Percentiles rank a stretch among this genome's conserved stretches.
Evolutionary conservation across 1,140 invertebrate genomes (phyloP).

Genomic region (Papilio machaon): DNA sequence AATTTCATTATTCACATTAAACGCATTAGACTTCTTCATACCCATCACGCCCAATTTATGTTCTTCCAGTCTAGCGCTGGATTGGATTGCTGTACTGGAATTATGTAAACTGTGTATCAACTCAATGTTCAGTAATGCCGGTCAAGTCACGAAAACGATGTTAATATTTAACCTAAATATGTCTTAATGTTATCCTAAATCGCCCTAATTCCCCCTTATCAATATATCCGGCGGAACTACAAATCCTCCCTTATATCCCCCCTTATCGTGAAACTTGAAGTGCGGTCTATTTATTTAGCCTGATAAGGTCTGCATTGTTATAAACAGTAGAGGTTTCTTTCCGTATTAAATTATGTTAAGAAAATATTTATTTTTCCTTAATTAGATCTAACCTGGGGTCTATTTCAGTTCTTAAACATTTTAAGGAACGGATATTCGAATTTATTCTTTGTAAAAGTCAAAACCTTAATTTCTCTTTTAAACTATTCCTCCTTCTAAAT

Average conservation of each 20-base stretch:
- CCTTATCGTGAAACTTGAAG: conserved; percentile 6
- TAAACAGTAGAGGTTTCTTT: neutral
- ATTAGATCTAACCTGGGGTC: neutral
- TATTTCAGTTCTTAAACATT: no score
- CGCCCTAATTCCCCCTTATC: conserved; percentile 24
- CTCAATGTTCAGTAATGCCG: neutral
- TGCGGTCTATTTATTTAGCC: neutral
- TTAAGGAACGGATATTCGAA: no score
- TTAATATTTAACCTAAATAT: conserved; percentile 25
- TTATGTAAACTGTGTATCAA: neutral
- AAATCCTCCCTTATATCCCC: conserved; percentile 17
- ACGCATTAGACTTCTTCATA: no score
- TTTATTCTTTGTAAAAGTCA: no score
- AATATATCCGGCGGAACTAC: conserved; percentile 21
- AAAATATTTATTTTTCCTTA: neutral
- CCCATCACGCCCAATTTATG: no score
- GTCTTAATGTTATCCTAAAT: conserved; percentile 1
- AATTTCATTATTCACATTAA: no score
- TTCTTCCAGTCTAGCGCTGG: no score
- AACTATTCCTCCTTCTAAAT: neutral
- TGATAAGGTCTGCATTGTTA: conserved; percentile 10
- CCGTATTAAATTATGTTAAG: neutral
- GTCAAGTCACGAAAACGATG: neutral
- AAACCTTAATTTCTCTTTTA: neutral
- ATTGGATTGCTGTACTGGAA: no score